These are phyloP conservation scores for Orgyia antiqua DNA, from an alignment of 2,888 invertebrate genomes.

Conservation along the genomic window DNA sequence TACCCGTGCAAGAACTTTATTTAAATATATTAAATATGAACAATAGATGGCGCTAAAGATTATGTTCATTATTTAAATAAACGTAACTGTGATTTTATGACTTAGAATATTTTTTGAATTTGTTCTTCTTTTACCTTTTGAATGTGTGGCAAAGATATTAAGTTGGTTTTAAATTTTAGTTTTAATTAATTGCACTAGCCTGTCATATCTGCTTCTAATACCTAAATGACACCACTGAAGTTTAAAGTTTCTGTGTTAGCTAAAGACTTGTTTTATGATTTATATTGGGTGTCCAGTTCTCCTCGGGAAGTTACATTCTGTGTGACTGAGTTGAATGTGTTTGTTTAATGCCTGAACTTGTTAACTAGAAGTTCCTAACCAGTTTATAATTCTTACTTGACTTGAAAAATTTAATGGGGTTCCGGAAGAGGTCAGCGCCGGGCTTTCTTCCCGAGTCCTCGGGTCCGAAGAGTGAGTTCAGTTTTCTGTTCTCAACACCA, in stretches of 20 bases:
- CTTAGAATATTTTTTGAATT: neutral
- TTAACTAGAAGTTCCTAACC: slow-evolving; percentile 24
- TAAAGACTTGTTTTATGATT: neutral
- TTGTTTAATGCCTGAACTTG: slow-evolving; percentile 30
- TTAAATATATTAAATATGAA: neutral
- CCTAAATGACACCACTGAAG: slow-evolving; percentile 30
- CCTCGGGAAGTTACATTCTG: slow-evolving; percentile 48
- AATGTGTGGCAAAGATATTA: neutral
- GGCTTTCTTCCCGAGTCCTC: slow-evolving; percentile 34
- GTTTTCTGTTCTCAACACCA: slow-evolving; percentile 59
- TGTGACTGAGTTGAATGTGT: slow-evolving; percentile 31
- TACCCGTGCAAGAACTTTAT: slow-evolving; percentile 12
- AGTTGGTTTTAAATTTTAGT: neutral
- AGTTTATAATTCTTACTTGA: slow-evolving; percentile 32
- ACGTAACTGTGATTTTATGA: neutral
- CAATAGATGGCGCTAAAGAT: slow-evolving; percentile 16
- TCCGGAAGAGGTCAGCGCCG: slow-evolving; percentile 45
- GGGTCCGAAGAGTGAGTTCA: slow-evolving; percentile 46
- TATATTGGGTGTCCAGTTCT: slow-evolving; percentile 53
- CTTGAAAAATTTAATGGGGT: slow-evolving; percentile 27
- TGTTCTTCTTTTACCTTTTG: neutral
- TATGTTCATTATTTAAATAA: neutral
- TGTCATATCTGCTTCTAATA: neutral
- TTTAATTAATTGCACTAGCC: neutral
- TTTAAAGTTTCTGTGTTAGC: neutral